A percentile compares a stretch with the other conserved stretches of the same genome.
Conservation (phyloP, 2,888 invertebrate genomes). For the Volucella bombylans region DNA sequence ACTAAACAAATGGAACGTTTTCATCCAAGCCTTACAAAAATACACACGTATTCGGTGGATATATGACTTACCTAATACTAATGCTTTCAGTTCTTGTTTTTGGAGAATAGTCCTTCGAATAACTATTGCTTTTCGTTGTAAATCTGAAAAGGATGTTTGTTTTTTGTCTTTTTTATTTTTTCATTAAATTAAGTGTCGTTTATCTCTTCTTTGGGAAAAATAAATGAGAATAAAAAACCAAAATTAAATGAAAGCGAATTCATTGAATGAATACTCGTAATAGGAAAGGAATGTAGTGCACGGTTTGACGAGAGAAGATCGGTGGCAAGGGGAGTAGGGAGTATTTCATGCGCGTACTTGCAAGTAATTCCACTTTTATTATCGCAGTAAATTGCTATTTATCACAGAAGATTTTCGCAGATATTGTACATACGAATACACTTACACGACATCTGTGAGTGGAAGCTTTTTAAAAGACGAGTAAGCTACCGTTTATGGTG, state of each 20-base stretch:
- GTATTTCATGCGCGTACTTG: conserved; percentile 14
- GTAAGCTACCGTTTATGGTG: conserved; percentile 18
- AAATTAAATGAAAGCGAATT: conserved; percentile 5
- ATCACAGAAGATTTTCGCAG: conserved; percentile 38
- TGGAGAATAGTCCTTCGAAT: conserved; percentile 90
- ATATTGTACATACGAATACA: conserved; percentile 8
- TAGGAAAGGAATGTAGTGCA: conserved; percentile 22
- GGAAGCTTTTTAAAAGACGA: neutral
- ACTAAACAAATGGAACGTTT: neutral
- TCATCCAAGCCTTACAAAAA: neutral
- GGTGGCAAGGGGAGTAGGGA: conserved; percentile 2
- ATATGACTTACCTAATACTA: conserved; percentile 86
- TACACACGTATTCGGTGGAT: neutral
- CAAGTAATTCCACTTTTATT: conserved; percentile 15
- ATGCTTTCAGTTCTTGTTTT: conserved; percentile 88
- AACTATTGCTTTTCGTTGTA: conserved; percentile 80
- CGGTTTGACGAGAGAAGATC: neutral
- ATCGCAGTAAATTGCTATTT: conserved; percentile 38
- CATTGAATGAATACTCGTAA: conserved; percentile 2
- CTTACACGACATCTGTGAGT: conserved; percentile 3
- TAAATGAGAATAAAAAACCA: neutral
- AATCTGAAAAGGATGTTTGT: conserved; percentile 77
- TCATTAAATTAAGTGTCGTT: conserved; percentile 25
- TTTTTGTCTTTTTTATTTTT: conserved; percentile 20
- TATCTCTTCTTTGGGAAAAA: neutral